phyloP scores from a whole-genome alignment of 2,888 invertebrate genomes.

The Lycia hirtaria region DNA sequence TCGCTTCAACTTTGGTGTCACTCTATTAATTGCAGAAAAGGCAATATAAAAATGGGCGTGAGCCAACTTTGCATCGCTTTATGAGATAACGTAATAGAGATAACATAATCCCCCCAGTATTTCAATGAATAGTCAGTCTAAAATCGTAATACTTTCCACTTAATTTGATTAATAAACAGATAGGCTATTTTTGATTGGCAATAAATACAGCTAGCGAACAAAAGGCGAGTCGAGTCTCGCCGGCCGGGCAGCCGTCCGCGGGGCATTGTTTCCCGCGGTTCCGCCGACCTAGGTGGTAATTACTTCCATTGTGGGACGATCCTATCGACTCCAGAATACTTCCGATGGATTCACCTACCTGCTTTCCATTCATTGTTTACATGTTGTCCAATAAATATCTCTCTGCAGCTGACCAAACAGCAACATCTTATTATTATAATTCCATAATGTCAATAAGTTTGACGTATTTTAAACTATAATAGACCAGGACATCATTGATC shows the following conservation, averaged over 20 bases:
- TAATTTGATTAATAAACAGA: slow-evolving; percentile 33
- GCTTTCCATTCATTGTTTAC: slow-evolving; percentile 78
- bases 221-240: slow-evolving; percentile 60
- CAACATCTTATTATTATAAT: not conserved
- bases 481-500: too few relatives aligned
- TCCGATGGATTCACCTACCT: slow-evolving; percentile 80
- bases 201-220: slow-evolving; percentile 60
- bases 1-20: too few relatives aligned
- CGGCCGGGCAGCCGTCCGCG: slow-evolving; percentile 53
- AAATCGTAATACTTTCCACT: slow-evolving; percentile 13
- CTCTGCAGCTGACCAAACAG: slow-evolving; percentile 25
- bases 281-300: slow-evolving; percentile 72
- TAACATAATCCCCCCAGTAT: too few relatives aligned
- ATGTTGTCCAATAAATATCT: slow-evolving; percentile 50
- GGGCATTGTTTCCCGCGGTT: slow-evolving; percentile 62
- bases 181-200: slow-evolving; percentile 50
- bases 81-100: too few relatives aligned
- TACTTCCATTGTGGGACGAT: slow-evolving; percentile 81
- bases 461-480: too few relatives aligned
- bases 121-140: slow-evolving; percentile 14
- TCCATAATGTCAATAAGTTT: not conserved
- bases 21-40: too few relatives aligned
- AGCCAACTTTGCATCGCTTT: too few relatives aligned
- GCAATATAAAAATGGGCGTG: too few relatives aligned
- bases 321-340: slow-evolving; percentile 74